A percentile compares a stretch with the other conserved stretches of the same genome.
Evolutionary conservation across 2,113 vertebrate genomes (phyloP).

Genomic region (human (Homo sapiens)): GRCh38 chr7:83936501-83937000

Average conservation of each 20-base stretch:
- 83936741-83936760: background rate
- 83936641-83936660: constrained; percentile 73
- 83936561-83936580: constrained; percentile 75
- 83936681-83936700: constrained; percentile 40
- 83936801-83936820: background rate
- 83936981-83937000: background rate
- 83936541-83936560: constrained; percentile 79
- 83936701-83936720: constrained; percentile 51
- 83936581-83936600: constrained; percentile 87
- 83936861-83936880: background rate
- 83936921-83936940: background rate
- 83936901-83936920: background rate
- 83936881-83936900: background rate
- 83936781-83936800: background rate
- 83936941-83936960: background rate
- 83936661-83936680: background rate
- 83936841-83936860: background rate
- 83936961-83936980: background rate
- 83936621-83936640: constrained; percentile 79
- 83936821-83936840: background rate
- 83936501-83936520: constrained; percentile 59
- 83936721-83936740: background rate
- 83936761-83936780: background rate
- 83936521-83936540: constrained; percentile 77
- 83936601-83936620: constrained; percentile 83